Evolutionary conservation across 2,888 invertebrate species (phyloP).

Genomic region (Trachelus stipa): DNA sequence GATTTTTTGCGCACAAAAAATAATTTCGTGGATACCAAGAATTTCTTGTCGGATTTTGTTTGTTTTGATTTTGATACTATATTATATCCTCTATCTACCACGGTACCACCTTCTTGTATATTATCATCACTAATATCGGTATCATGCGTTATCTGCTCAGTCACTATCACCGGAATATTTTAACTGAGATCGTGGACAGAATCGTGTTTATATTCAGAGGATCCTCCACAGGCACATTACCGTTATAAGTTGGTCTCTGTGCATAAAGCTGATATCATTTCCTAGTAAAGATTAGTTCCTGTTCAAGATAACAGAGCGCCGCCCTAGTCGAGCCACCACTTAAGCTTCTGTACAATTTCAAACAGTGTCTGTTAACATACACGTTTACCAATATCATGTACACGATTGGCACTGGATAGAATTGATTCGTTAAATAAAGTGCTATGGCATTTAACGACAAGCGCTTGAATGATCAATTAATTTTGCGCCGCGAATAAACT

Average conservation of each 20-base stretch:
- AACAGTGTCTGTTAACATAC: not conserved
- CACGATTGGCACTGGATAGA: not conserved
- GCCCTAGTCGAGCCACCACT: not conserved
- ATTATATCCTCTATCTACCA: not conserved
- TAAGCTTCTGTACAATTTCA: not conserved
- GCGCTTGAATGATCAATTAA: not conserved
- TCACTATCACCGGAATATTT: not conserved
- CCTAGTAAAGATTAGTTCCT: not conserved
- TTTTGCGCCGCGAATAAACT: slow-evolving; percentile 23
- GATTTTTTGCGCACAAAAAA: not conserved
- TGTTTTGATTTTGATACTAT: not conserved
- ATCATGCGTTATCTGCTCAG: not conserved
- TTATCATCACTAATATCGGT: not conserved
- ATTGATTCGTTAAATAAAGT: not conserved
- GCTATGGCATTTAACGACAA: not conserved
- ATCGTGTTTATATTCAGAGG: not conserved
- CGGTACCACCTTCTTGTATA: not conserved
- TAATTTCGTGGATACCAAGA: not conserved
- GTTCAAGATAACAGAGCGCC: not conserved
- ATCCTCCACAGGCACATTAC: not conserved
- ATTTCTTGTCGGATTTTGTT: not conserved
- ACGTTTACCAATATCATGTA: not conserved
- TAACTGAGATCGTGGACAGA: not conserved
- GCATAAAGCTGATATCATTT: not conserved
- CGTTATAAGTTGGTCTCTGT: not conserved